Conservation (phyloP, 1,140 invertebrate species). For the Brachionus rotundiformis region DNA sequence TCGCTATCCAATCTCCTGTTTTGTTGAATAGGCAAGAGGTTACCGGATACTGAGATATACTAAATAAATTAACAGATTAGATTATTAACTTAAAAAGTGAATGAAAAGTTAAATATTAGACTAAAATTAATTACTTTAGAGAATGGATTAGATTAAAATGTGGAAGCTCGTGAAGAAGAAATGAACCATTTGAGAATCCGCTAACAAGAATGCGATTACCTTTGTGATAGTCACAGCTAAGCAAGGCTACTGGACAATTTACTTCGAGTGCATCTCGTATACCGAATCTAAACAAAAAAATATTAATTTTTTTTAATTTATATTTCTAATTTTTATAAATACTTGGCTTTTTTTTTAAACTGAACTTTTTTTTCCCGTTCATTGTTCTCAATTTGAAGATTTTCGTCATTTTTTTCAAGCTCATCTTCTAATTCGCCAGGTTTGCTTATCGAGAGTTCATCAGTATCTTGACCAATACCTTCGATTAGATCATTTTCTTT, state of each 20-base stretch:
- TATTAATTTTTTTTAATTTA: not conserved
- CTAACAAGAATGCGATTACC: constrained; percentile 76
- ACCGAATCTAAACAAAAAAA: constrained; percentile 13
- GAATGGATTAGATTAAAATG: constrained; percentile 88
- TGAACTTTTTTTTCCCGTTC: constrained; percentile 48
- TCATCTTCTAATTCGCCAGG: constrained; percentile 56
- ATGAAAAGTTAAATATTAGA: too few relatives aligned
- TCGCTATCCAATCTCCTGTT: constrained; percentile 89
- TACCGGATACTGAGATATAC: constrained; percentile 77
- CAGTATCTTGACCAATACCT: constrained; percentile 57
- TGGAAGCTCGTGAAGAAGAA: constrained; percentile 88
- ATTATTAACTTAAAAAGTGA: not conserved
- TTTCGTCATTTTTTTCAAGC: constrained; percentile 54
- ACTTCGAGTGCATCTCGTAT: constrained; percentile 35
- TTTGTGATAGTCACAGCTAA: constrained; percentile 76
- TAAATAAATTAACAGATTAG: constrained; percentile 62
- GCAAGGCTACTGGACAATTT: constrained; percentile 11
- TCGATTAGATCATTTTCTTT: constrained; percentile 52
- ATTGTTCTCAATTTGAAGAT: not conserved
- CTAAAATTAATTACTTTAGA: constrained; percentile 71
- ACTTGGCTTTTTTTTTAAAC: constrained; percentile 53
- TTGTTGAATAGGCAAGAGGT: constrained; percentile 78
- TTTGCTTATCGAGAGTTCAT: constrained; percentile 61
- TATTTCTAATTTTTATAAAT: not conserved
- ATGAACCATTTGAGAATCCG: constrained; percentile 78